Percentiles rank a stretch among this genome's conserved stretches.
Conservation (phyloP, 1,140 invertebrate species). For the Tetramorium alpestre region DNA sequence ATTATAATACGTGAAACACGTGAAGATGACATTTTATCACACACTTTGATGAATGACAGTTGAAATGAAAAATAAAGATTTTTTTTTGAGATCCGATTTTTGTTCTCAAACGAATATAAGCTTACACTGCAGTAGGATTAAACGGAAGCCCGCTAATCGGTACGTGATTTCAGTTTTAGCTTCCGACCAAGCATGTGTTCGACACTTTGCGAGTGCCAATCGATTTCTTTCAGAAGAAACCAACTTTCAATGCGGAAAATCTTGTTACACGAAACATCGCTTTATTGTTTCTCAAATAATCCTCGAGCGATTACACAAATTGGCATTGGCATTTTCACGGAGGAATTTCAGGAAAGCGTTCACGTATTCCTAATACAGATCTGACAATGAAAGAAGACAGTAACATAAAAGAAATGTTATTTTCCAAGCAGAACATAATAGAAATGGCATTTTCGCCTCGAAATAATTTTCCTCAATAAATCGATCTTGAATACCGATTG, state of each 20-base stretch:
- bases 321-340: neutral
- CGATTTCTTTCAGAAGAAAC: conserved; percentile 42
- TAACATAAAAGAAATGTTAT: neutral
- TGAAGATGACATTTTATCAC: neutral
- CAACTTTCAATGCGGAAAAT: conserved; percentile 43
- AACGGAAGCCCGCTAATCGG: conserved; percentile 45
- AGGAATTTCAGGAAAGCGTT: neutral
- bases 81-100: neutral
- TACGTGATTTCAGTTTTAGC: conserved; percentile 16
- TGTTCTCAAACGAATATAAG: neutral
- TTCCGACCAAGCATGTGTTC: neutral
- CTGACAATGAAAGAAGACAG: neutral
- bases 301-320: neutral
- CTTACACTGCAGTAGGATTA: neutral
- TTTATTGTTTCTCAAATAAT: conserved; percentile 10
- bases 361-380: neutral
- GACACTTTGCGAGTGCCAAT: conserved; percentile 33
- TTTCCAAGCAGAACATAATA: neutral
- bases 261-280: conserved; percentile 21
- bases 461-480: neutral
- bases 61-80: neutral
- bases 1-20: no score
- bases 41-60: neutral
- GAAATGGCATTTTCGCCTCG: neutral
- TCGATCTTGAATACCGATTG: neutral